Conservation (phyloP, 2,113 vertebrate genomes). For the Anguilla rostrata region DNA sequence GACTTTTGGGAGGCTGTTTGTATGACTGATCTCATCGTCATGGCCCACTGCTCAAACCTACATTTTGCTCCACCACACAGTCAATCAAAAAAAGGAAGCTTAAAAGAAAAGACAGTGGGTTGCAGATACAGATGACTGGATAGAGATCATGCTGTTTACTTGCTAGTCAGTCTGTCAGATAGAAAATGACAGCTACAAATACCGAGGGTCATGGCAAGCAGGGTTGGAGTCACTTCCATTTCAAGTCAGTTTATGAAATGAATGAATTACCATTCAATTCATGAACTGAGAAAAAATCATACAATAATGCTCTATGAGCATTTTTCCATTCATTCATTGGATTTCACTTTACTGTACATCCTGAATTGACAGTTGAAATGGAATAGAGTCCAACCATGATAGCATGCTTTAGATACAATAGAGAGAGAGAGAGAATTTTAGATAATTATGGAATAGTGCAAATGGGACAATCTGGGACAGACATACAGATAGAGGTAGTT, state of each 20-base stretch:
- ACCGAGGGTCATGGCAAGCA: neutral
- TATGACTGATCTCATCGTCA: too few species aligned
- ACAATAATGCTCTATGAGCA: too few species aligned
- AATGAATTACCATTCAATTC: neutral
- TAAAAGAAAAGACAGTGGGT: neutral
- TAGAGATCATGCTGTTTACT: neutral
- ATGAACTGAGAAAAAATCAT: neutral
- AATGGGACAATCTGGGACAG: neutral
- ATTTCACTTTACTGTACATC: too few species aligned
- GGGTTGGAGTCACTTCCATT: neutral
- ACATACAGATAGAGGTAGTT: slow-evolving; percentile 37
- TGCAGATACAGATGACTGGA: neutral
- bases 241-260: neutral
- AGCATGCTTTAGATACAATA: neutral
- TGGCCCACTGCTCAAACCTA: neutral
- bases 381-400: too few species aligned
- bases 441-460: neutral
- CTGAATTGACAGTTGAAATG: too few species aligned
- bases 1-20: too few species aligned
- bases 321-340: too few species aligned
- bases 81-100: neutral
- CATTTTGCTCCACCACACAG: neutral
- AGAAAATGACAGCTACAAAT: neutral
- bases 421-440: neutral
- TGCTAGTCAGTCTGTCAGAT: neutral